Percentiles rank a stretch among this genome's conserved stretches.
Evolutionary conservation across 2,797 vertebrate genomes (phyloP).

Genomic region (Myoxocephalus aenaeus): DNA sequence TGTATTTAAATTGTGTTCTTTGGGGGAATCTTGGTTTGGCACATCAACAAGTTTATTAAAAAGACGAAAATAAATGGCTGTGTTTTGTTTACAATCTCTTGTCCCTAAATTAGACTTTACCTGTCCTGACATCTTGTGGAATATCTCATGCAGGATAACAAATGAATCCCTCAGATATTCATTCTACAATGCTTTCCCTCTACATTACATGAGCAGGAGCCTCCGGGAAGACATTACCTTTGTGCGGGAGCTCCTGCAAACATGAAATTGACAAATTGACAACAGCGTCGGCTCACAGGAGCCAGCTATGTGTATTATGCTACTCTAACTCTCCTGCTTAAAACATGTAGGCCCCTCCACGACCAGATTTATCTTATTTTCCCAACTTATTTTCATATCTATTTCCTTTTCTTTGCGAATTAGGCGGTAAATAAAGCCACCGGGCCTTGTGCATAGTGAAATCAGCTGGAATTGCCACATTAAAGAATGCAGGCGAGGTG

Average conservation of each 20-base stretch:
- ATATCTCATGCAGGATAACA: slow-evolving; percentile 60
- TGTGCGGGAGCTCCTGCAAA: slow-evolving; percentile 91
- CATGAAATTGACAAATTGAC: slow-evolving; percentile 96
- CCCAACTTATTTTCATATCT: slow-evolving; percentile 97
- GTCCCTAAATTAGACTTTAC: slow-evolving; percentile 51
- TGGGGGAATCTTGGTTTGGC: too few species aligned
- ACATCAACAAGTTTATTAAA: slow-evolving; percentile 41
- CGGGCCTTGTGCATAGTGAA: slow-evolving; percentile 82
- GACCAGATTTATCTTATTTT: slow-evolving; percentile 95
- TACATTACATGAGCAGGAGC: slow-evolving; percentile 80
- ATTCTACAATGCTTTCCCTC: slow-evolving; percentile 64
- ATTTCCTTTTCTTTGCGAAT: slow-evolving; percentile 96
- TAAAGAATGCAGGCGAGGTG: slow-evolving; percentile 94
- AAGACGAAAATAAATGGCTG: slow-evolving; percentile 27
- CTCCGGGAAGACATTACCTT: slow-evolving; percentile 93
- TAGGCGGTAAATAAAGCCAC: slow-evolving; percentile 95
- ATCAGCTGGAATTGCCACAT: slow-evolving; percentile 95
- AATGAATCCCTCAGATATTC: slow-evolving; percentile 71
- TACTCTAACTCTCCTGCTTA: slow-evolving; percentile 84
- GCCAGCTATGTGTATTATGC: slow-evolving; percentile 89
- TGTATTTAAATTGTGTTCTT: slow-evolving; percentile 2
- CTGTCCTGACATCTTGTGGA: slow-evolving; percentile 48
- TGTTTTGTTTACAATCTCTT: slow-evolving; percentile 55
- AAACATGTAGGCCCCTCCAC: slow-evolving; percentile 82
- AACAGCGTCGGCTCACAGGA: slow-evolving; percentile 91